A percentile compares a stretch with the other conserved stretches of the same genome.
phyloP scores from a whole-genome alignment of 1,140 invertebrate species.

The Calephelis virginiensis region DNA sequence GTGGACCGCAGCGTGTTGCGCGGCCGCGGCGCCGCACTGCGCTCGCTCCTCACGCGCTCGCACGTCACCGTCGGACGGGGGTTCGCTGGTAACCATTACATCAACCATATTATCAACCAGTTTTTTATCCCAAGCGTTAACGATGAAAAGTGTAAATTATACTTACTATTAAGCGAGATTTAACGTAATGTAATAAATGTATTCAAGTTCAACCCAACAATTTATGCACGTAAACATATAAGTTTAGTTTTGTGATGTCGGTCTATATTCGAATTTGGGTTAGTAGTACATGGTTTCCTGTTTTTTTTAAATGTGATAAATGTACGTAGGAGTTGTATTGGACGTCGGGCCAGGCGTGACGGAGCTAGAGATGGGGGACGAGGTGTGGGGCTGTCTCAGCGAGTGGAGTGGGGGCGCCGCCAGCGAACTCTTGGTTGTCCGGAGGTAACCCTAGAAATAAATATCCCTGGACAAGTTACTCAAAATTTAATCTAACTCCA shows the following conservation, averaged over 20 bases:
- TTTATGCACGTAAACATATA: too few species aligned
- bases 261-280: too few species aligned
- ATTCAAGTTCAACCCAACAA: too few species aligned
- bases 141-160: too few species aligned
- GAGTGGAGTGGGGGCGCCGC: constrained; percentile 71
- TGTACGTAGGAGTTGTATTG: constrained; percentile 49
- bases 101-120: neutral
- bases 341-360: constrained; percentile 54
- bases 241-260: too few species aligned
- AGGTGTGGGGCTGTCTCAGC: constrained; percentile 70
- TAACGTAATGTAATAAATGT: too few species aligned
- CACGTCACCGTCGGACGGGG: constrained; percentile 54
- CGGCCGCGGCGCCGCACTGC: constrained; percentile 50
- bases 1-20: constrained; percentile 58
- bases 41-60: constrained; percentile 38
- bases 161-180: too few species aligned
- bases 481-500: too few species aligned
- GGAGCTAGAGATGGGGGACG: constrained; percentile 58
- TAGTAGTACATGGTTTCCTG: too few species aligned
- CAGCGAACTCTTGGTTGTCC: constrained; percentile 56
- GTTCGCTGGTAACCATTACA: constrained; percentile 54
- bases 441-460: constrained; percentile 37
- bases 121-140: too few species aligned
- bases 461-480: too few species aligned
- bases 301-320: too few species aligned